Evolutionary conservation across 2,797 vertebrate genomes (phyloP), one percentile per base, ranked within the genome.

Genomic region (Danio aesculapii): DNA sequence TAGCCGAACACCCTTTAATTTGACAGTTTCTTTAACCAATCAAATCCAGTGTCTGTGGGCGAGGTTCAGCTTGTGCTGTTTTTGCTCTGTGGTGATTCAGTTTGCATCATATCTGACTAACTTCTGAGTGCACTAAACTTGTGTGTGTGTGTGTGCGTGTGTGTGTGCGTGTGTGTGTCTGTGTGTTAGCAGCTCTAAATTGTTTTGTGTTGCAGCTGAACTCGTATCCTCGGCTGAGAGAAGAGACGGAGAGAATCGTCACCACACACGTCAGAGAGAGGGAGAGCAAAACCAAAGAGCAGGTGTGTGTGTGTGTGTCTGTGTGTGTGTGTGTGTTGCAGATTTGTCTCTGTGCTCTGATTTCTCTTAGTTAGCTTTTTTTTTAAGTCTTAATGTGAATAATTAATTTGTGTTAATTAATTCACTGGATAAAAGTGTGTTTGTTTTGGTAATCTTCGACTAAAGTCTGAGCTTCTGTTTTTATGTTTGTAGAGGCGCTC

Each of bases 121-220:
- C 30, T 3, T 30, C 30, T 30, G 30, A 30, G 30, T 30, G 30
- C 30, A 30, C 30, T 3, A 30, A 30, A 5, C 44, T 30, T 75
- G 7, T 52, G 17, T 3, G 47, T 46, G 21, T 53, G 39, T 43
- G 6, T 74, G 46, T 30, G 30, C 3, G 30, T 30, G 30, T 30
- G 30, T 30, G 30, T 30, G 30, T 30, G 30, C 3, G 30, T 30
- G 30, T 30, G 30, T 30, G 30, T 30, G 30, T 30, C 1, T 30
- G 30, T 30, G 30, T 30, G 30, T 30, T 30, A 30, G 30, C 30
- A 30, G 30, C 70, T 83, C 77, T 79, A n/a, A 49, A 62, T 67
- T 19, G 75, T 21, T 67, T 85, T 55, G 11, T 70, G 58, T 63
- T 64, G 16, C 41, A 78, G 76, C 49, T 78, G 64, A 78, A 69